These are phyloP conservation scores for Mycetomoellerius zeteki DNA, from an alignment of 1,140 invertebrate species.

Conservation along the genomic window DNA sequence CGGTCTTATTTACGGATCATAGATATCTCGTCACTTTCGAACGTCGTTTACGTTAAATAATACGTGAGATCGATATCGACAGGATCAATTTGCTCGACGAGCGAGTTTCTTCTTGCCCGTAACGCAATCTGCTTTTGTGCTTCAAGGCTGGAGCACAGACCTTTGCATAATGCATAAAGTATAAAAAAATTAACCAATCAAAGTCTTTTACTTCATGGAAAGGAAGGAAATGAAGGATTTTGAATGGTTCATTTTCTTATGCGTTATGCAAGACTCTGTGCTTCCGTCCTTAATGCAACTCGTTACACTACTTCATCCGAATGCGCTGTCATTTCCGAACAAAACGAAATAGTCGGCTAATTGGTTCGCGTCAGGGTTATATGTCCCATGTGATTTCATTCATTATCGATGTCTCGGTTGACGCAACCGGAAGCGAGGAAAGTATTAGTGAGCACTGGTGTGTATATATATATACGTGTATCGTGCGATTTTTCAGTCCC, in stretches of 20 bases:
- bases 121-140: conserved; percentile 13
- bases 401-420: conserved; percentile 56
- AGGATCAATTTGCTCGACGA: background rate
- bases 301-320: conserved; percentile 3
- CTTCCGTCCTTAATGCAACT: conserved; percentile 22
- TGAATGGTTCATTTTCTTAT: too few species aligned
- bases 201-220: too few species aligned
- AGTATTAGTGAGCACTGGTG: conserved; percentile 35
- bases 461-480: too few species aligned
- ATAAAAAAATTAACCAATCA: too few species aligned
- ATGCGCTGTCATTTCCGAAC: conserved; percentile 19
- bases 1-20: background rate
- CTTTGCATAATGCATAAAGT: too few species aligned
- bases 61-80: background rate
- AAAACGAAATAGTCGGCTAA: conserved; percentile 63
- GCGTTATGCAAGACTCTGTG: background rate
- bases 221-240: too few species aligned
- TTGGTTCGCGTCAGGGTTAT: conserved; percentile 64
- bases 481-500: conserved; percentile 30
- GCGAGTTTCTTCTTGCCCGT: background rate
- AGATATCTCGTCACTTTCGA: background rate
- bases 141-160: background rate
- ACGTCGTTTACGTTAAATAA: background rate
- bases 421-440: conserved; percentile 45
- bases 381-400: conserved; percentile 66